Percentiles rank a stretch among this genome's conserved stretches.
Conservation (phyloP, 1,140 invertebrate genomes). For the Cheumatopsyche charites region DNA sequence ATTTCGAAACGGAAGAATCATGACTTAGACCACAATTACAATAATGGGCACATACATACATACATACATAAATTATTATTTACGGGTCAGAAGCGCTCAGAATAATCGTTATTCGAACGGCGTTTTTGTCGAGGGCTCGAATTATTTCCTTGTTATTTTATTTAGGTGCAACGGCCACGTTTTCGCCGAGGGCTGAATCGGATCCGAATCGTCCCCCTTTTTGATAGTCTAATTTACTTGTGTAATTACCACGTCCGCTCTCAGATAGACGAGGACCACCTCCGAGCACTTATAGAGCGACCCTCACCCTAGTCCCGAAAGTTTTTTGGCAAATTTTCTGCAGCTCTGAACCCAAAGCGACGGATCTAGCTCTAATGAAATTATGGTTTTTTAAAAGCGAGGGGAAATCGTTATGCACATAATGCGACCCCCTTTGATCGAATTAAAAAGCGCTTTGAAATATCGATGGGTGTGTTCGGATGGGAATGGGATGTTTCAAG, state of each 20-base stretch:
- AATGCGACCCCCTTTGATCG: slow-evolving; percentile 20
- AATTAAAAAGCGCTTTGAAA: neutral
- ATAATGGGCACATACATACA: too few relatives aligned
- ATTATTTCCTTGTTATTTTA: slow-evolving; percentile 65
- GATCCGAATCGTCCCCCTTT: slow-evolving; percentile 30
- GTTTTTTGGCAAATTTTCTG: slow-evolving; percentile 42
- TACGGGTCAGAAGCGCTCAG: too few relatives aligned
- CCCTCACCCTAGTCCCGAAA: slow-evolving; percentile 4
- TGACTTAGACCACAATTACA: too few relatives aligned
- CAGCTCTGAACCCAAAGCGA: slow-evolving; percentile 29
- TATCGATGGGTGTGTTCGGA: too few relatives aligned
- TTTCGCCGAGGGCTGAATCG: too few relatives aligned
- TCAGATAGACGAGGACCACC: slow-evolving; percentile 18
- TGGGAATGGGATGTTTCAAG: slow-evolving; percentile 17
- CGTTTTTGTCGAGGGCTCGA: slow-evolving; percentile 50
- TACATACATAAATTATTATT: too few relatives aligned
- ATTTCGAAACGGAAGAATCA: too few relatives aligned
- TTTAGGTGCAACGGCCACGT: slow-evolving; percentile 50
- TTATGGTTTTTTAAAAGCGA: slow-evolving; percentile 29
- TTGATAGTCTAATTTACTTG: slow-evolving; percentile 49
- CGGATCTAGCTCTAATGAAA: slow-evolving; percentile 36
- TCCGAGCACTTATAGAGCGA: neutral
- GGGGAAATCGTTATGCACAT: slow-evolving; percentile 34
- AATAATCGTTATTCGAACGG: slow-evolving; percentile 63
- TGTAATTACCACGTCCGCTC: slow-evolving; percentile 44